These are phyloP conservation scores for Picus viridis DNA, from an alignment of 2,797 vertebrate genomes.

Conservation along the genomic window DNA sequence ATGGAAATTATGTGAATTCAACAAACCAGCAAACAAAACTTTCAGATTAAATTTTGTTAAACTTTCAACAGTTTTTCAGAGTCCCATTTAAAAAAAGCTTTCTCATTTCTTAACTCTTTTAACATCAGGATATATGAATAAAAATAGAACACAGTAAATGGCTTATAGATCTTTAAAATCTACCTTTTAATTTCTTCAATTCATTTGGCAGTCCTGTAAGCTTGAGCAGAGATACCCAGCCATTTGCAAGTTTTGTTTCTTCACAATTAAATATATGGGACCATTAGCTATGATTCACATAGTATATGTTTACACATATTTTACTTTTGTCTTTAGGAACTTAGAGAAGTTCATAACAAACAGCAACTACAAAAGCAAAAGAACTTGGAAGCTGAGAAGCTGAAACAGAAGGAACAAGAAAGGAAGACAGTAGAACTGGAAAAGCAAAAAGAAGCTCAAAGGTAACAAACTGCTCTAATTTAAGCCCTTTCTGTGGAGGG, in stretches of 20 bases:
- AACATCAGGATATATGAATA: background rate
- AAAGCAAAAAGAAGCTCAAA: constrained; percentile 83
- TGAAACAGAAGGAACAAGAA: constrained; percentile 84
- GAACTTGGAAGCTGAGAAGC: constrained; percentile 84
- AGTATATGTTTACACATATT: background rate
- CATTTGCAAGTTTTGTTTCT: background rate
- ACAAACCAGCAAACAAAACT: background rate
- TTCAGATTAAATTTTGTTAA: background rate
- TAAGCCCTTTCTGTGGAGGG: background rate
- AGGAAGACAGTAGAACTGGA: constrained; percentile 85
- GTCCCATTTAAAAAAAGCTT: background rate
- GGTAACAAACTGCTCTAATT: constrained; percentile 74
- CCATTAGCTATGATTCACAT: background rate
- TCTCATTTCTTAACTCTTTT: background rate
- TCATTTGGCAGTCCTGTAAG: background rate
- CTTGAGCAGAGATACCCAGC: background rate
- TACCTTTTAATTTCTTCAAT: background rate
- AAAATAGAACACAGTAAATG: background rate
- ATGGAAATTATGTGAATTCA: background rate
- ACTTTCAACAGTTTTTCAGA: background rate
- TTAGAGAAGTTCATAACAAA: constrained; percentile 93
- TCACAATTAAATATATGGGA: background rate
- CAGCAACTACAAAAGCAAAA: constrained; percentile 94
- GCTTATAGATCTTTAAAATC: background rate
- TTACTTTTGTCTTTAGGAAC: constrained; percentile 84